Percentiles rank a stretch among this genome's conserved stretches.
Evolutionary conservation across 2,888 invertebrate species (phyloP).

Genomic region (Archaeoteleia sp.): DNA sequence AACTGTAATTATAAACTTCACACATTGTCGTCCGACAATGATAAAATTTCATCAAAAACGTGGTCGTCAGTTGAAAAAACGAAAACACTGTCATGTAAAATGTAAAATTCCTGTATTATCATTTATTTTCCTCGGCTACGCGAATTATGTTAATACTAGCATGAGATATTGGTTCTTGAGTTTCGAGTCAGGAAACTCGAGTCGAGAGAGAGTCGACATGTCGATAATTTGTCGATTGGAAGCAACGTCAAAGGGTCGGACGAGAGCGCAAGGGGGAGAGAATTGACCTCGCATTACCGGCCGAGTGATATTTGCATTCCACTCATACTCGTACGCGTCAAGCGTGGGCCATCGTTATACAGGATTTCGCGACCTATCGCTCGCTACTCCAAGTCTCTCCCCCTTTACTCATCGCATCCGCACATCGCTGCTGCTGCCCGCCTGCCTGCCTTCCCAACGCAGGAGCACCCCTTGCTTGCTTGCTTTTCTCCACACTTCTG

Average conservation of each 20-base stretch:
- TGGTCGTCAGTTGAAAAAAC: too few relatives aligned
- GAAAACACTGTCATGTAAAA: too few relatives aligned
- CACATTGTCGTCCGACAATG: too few relatives aligned
- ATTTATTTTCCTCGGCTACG: too few relatives aligned
- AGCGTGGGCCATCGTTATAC: constrained; percentile 52
- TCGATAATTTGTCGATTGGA: constrained; percentile 59
- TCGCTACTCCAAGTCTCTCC: constrained; percentile 51
- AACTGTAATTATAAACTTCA: too few relatives aligned
- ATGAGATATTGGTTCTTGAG: constrained; percentile 49
- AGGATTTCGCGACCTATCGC: constrained; percentile 53
- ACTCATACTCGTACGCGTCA: constrained; percentile 64
- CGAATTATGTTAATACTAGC: constrained; percentile 43
- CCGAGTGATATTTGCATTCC: constrained; percentile 73
- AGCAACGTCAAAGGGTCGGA: constrained; percentile 59
- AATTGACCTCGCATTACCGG: constrained; percentile 70
- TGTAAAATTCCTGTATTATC: too few relatives aligned
- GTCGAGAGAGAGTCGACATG: constrained; percentile 49
- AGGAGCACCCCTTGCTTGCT: constrained; percentile 26
- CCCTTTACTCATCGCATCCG: constrained; percentile 41
- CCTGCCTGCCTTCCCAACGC: constrained; percentile 42
- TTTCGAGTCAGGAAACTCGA: constrained; percentile 40
- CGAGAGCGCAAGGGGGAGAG: constrained; percentile 47
- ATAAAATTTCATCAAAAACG: too few relatives aligned
- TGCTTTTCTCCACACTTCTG: constrained; percentile 30
- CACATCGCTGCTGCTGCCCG: constrained; percentile 37